Conservation (phyloP, 1,140 invertebrate genomes). For the Hetaerina americana region DNA sequence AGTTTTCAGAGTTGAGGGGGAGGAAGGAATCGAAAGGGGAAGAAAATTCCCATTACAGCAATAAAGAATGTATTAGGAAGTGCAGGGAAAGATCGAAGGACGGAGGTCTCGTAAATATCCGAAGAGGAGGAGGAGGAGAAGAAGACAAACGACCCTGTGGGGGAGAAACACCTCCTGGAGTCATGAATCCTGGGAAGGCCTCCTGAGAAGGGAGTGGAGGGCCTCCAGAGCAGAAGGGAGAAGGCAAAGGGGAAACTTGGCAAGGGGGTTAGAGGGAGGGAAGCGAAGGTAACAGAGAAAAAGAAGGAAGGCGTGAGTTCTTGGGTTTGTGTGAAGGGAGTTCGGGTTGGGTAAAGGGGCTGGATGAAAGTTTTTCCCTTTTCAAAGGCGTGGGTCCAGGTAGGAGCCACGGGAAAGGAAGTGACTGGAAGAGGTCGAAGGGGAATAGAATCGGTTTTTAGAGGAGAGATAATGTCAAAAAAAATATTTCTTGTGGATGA, state of each 20-base stretch:
- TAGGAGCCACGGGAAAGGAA: background rate
- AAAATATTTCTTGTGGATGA: background rate
- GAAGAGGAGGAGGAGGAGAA: no score
- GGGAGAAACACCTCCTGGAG: background rate
- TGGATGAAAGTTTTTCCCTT: no score
- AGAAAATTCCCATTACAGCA: background rate
- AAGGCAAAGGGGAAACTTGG: background rate
- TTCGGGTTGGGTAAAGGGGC: no score
- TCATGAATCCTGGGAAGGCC: background rate
- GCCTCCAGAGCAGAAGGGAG: background rate
- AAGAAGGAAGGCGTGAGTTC: background rate
- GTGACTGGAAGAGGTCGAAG: no score
- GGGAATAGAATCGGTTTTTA: no score
- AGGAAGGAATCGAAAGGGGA: background rate
- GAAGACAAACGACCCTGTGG: background rate
- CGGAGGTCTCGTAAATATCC: background rate
- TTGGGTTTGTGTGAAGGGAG: no score
- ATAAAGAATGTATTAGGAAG: background rate
- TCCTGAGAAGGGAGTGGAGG: background rate
- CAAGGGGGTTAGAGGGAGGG: background rate
- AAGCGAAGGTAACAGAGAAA: background rate
- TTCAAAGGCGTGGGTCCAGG: no score
- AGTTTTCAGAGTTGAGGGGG: no score
- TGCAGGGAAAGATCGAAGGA: background rate
- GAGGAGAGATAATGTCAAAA: background rate